Base-by-base conservation (phyloP, 92 coral and sea anemone genomes). In the Blastomussa wellsi region DNA sequence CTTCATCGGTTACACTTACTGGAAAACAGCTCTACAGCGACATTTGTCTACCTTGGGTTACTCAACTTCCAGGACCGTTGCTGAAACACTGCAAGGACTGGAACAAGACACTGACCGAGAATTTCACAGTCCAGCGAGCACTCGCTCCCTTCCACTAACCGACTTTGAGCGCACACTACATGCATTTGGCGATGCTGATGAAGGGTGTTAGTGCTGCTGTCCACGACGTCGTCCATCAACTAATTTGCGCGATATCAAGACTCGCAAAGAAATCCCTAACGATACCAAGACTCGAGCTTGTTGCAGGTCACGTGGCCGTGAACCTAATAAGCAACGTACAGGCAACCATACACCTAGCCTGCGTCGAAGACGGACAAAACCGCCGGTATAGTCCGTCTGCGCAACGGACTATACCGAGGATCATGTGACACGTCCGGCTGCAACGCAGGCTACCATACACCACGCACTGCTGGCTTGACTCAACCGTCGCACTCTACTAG, bases 21-120 rank as follows among this genome's bases (percentile, higher is more conserved):
- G 91, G 91, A 59, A 91, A 91, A 65, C 84, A 79, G 44, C 83
- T 91, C 65, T 87, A 91, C 67, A 89, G 87, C 42, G 79, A 76
- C 68, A 76, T 88, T 16, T 87, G 94, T 37, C 16, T 87, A 39
- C 76, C 89, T 26, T 91, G 93, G 93, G 93, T 87, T 37, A 74
- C 87, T 33, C 33, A 86, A 67, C 79, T 86, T 26, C 86, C 88
- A 17, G 88, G 66, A 31, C 75, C 85, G 44, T 67, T 90, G 14
- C 81, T 51, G 8, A 90, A 86, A 79, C 67, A 77, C 60, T 83
- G 93, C 86, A 79, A 90, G 39, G 78, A 86, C 16, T 86, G 90
- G 90, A 77, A 78, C 14, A 20, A 16, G 28, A 15, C 70, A 32
- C 84, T 83, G 29, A 79, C 76, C 26, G 84, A 90, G 65, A 79